These are phyloP conservation scores for Lochmaea capreae DNA, from an alignment of 2,888 invertebrate species.

Conservation along the genomic window DNA sequence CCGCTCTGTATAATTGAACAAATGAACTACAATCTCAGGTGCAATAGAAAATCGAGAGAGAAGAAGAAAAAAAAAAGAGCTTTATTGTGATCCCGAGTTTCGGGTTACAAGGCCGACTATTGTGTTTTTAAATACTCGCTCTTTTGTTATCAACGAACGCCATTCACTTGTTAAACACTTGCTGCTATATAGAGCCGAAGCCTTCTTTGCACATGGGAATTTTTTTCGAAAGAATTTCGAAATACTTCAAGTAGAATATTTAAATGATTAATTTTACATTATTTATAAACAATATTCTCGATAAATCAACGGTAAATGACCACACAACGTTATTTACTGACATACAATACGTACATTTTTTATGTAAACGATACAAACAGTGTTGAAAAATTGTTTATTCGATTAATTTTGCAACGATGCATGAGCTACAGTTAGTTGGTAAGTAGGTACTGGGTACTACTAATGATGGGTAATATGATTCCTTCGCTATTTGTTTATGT, in stretches of 20 bases:
- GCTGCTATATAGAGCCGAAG: constrained; percentile 47
- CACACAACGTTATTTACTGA: constrained; percentile 39
- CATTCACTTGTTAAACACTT: constrained; percentile 61
- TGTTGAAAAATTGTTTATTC: constrained; percentile 29
- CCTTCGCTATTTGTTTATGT: constrained; percentile 2
- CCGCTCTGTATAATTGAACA: constrained; percentile 11
- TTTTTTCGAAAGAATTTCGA: constrained; percentile 51
- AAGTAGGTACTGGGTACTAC: neutral
- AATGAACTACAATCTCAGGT: constrained; percentile 36
- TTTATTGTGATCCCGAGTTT: constrained; percentile 52
- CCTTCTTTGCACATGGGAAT: constrained; percentile 48
- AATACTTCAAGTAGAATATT: constrained; percentile 39
- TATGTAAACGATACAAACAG: constrained; percentile 29
- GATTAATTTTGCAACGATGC: constrained; percentile 26
- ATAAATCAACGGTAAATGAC: constrained; percentile 34
- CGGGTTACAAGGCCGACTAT: constrained; percentile 61
- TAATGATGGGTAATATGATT: constrained; percentile 18
- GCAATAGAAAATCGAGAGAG: constrained; percentile 36
- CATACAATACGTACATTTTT: constrained; percentile 28
- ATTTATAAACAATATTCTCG: neutral
- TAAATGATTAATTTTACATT: neutral
- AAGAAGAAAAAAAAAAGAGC: constrained; percentile 47
- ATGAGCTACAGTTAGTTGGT: constrained; percentile 20
- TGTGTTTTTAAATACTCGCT: constrained; percentile 56
- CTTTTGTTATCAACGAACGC: constrained; percentile 60